Evolutionary conservation across 2,113 vertebrate species (phyloP).

Genomic region (Procapra przewalskii): DNA sequence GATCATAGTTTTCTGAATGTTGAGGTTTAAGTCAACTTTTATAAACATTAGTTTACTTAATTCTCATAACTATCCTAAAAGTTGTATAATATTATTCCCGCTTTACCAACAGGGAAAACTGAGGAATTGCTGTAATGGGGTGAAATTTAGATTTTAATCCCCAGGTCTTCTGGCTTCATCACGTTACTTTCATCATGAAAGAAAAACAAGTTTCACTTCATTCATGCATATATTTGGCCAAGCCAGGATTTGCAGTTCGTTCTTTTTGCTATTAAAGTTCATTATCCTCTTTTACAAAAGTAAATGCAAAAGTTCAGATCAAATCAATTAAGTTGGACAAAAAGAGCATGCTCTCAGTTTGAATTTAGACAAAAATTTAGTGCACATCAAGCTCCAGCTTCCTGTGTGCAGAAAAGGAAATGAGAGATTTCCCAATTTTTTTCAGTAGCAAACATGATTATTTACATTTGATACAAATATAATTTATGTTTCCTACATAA

Average conservation of each 20-base stretch:
- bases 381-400: accelerated
- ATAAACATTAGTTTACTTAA: neutral
- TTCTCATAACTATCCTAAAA: neutral
- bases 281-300: neutral
- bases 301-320: neutral
- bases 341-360: neutral
- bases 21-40: neutral
- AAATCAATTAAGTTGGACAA: neutral
- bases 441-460: neutral
- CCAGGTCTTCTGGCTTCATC: neutral
- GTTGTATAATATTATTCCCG: neutral
- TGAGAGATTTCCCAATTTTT: neutral
- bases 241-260: neutral
- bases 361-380: neutral
- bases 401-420: neutral
- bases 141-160: neutral
- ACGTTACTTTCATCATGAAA: neutral
- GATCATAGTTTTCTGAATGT: neutral
- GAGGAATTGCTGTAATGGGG: neutral
- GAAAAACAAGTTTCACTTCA: neutral
- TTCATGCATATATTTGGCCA: neutral
- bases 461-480: neutral
- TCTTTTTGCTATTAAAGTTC: neutral
- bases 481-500: neutral
- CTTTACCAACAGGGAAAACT: neutral